phyloP scores from a whole-genome alignment of 2,797 vertebrate genomes.

The Sebastes diploproa region DNA sequence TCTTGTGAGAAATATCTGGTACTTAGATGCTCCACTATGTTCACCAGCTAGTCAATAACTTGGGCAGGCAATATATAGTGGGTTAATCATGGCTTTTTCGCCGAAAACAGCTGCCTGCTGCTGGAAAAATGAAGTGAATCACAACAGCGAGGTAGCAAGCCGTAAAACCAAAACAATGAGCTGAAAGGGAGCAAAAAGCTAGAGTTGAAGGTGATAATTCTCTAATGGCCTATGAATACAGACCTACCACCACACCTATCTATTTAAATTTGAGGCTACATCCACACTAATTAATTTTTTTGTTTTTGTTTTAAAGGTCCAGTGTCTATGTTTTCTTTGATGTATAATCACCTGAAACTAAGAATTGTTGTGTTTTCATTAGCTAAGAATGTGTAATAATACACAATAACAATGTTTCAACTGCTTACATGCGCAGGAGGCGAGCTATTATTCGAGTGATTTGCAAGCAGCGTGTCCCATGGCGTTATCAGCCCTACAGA shows the following conservation, averaged over 20 bases:
- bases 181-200: not conserved
- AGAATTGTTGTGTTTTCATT: no score
- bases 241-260: not conserved
- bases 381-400: no score
- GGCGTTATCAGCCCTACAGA: no score
- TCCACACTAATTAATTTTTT: no score
- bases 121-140: not conserved
- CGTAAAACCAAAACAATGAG: not conserved
- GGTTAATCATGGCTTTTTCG: not conserved
- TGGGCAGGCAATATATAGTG: not conserved
- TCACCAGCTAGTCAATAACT: not conserved
- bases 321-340: no score
- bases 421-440: no score
- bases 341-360: no score
- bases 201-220: not conserved
- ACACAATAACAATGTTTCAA: no score
- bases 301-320: no score
- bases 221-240: not conserved
- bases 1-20: not conserved
- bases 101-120: not conserved
- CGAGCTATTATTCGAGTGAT: no score
- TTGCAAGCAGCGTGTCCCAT: no score
- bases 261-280: not conserved
- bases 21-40: not conserved
- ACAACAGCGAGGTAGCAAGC: not conserved